These are phyloP conservation scores for Porites evermanni DNA, from an alignment of 92 coral and sea anemone species.

Conservation along the genomic window DNA sequence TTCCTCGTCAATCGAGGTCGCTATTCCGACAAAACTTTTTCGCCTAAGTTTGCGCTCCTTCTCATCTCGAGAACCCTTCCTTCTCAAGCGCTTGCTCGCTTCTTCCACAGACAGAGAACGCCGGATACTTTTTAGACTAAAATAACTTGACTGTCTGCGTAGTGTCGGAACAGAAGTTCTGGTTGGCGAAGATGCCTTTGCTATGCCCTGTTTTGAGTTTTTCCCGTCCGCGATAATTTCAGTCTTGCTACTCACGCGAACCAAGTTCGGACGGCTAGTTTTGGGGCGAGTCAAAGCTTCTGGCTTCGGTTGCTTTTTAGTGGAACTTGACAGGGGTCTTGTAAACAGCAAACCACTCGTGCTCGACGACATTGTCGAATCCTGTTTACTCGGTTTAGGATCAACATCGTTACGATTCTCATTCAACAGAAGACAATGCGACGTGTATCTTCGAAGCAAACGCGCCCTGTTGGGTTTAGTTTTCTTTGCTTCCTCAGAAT, in stretches of 20 bases:
- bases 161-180: not conserved
- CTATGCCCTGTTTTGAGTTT: not conserved
- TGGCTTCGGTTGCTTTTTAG: not conserved
- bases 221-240: not conserved
- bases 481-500: not conserved
- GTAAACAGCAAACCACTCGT: slow-evolving; percentile 24
- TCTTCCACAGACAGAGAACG: slow-evolving; percentile 4
- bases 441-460: slow-evolving; percentile 23
- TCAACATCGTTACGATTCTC: slow-evolving; percentile 7
- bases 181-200: not conserved
- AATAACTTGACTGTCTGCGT: slow-evolving; percentile 22
- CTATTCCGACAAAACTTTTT: slow-evolving; percentile 5
- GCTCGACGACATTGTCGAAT: slow-evolving; percentile 30
- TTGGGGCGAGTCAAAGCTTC: not conserved
- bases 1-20: slow-evolving; percentile 6
- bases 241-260: not conserved
- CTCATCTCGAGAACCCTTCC: slow-evolving; percentile 10
- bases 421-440: slow-evolving; percentile 11
- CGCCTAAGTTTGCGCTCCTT: not conserved
- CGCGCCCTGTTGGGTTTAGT: not conserved
- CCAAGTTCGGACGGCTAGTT: not conserved
- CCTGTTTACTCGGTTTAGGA: slow-evolving; percentile 3
- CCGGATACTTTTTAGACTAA: slow-evolving; percentile 27
- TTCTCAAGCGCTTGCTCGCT: not conserved
- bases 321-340: slow-evolving; percentile 37